Base-by-base conservation (phyloP, 1,140 invertebrate genomes). In the Rhagoletis pomonella region DNA sequence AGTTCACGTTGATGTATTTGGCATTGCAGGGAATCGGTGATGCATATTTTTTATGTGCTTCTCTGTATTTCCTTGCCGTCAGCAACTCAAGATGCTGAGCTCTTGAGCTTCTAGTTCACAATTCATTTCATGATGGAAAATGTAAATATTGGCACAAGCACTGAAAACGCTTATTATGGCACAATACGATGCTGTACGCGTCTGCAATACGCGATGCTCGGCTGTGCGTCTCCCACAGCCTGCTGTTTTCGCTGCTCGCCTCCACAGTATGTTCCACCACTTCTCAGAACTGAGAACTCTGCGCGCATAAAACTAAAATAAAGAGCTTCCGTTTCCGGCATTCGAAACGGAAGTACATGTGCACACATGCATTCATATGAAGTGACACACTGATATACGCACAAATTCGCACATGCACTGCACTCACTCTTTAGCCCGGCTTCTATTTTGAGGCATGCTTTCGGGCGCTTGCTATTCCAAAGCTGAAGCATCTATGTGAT, bases 301-400 rank as follows among this genome's bases (percentile, higher is more conserved):
- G 69, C 17, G 69, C 69, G n/a, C 19, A 81, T 81, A 81, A 81
- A 81, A 81, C 73, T 81, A 81, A 81, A 81, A 55, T 81, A 29
- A 77, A 81, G 73, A 55, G 73, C 73, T 81, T 81, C 73, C 73
- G 73, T 81, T 55, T 81, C 73, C 73, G 73, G 73, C 73, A 81
- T 81, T 29, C 50, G 73, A 55, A 81, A 29, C 73, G 73, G 73
- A 81, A 81, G 73, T 81, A 81, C 42, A 47, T 55, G 47, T n/a
- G 29, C 29, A 29, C 29, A 81, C 47, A 81, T 81, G 73, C 47
- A n/a, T 6, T 5, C 73, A 81, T 50, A 50, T 12, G 19, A 29
- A 81, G 44, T 55, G n/a, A 29, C 17, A 81, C 47, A 55, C 47
- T 29, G 10, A 73, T 3, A 42, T 9, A 44, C 29, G 10, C 44